Percentiles rank a stretch among this genome's conserved stretches.
Evolutionary conservation across 2,888 invertebrate genomes (phyloP).

Genomic region (Leucophenga maculata): DNA sequence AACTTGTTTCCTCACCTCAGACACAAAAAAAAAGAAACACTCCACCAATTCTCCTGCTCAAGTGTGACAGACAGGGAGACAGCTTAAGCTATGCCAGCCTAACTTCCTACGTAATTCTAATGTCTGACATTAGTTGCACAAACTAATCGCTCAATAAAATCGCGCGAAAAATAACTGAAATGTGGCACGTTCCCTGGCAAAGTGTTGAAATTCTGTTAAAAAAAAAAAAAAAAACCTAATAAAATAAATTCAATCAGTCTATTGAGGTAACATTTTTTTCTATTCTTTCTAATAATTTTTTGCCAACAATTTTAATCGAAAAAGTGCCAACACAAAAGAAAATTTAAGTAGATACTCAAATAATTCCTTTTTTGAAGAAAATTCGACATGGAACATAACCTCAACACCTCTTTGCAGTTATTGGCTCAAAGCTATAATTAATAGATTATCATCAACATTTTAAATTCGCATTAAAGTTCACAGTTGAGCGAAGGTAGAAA

Average conservation of each 20-base stretch:
- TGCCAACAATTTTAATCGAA: constrained; percentile 17
- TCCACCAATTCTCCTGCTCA: not conserved
- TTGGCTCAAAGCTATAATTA: constrained; percentile 56
- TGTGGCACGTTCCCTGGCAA: constrained; percentile 16
- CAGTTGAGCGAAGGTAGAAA: constrained; percentile 22
- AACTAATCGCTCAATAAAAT: constrained; percentile 24
- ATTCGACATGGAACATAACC: constrained; percentile 18
- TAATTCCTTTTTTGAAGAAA: not conserved
- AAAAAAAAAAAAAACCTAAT: not conserved
- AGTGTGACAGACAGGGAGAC: not conserved
- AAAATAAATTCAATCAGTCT: not conserved
- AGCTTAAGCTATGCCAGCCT: not conserved
- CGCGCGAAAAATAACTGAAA: constrained; percentile 16
- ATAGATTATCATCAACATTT: constrained; percentile 66
- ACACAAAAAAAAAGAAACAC: no score
- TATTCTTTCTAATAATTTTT: constrained; percentile 15
- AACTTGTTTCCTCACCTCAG: not conserved
- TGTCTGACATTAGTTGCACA: constrained; percentile 45
- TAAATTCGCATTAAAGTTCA: constrained; percentile 60
- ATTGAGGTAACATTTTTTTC: not conserved
- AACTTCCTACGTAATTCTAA: constrained; percentile 29
- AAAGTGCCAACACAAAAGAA: not conserved
- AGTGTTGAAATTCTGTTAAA: constrained; percentile 17
- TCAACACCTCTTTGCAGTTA: constrained; percentile 37
- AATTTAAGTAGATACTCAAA: not conserved